These are phyloP conservation scores for Paraplagusia blochii DNA, from an alignment of 2,113 vertebrate genomes.

Conservation along the genomic window DNA sequence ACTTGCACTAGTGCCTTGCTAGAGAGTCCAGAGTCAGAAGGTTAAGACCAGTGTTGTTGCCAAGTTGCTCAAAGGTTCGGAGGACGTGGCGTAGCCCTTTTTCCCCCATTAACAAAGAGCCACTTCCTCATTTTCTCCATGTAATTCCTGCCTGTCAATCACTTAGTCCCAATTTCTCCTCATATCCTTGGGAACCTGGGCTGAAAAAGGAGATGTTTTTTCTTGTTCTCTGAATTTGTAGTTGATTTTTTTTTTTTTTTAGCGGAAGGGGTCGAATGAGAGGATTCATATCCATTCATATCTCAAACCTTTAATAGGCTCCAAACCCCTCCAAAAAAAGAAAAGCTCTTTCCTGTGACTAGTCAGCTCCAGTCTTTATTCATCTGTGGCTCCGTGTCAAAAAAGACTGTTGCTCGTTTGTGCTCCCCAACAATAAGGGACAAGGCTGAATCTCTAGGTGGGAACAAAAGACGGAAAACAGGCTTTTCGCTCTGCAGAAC, in stretches of 20 bases:
- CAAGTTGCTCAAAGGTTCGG: constrained; percentile 47
- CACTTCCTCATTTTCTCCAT: constrained; percentile 74
- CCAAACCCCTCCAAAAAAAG: constrained; percentile 84
- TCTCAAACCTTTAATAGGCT: constrained; percentile 90
- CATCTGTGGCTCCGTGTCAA: constrained; percentile 98
- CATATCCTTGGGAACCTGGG: constrained; percentile 68
- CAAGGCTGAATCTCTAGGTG: constrained; percentile 95
- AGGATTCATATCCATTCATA: constrained; percentile 85
- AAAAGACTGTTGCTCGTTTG: constrained; percentile 99
- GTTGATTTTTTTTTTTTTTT: constrained; percentile 53
- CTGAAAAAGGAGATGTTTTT: constrained; percentile 63
- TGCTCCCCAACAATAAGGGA: constrained; percentile 91
- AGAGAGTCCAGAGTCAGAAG: constrained; percentile 51
- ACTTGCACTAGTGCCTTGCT: constrained; percentile 3
- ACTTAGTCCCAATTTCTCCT: constrained; percentile 62
- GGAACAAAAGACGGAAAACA: constrained; percentile 98
- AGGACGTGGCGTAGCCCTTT: constrained; percentile 52
- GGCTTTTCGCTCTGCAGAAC: constrained; percentile 99
- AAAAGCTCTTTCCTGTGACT: constrained; percentile 90
- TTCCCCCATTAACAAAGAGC: constrained; percentile 61
- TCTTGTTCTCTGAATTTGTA: constrained; percentile 57
- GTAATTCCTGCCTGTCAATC: constrained; percentile 72
- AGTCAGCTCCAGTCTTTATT: constrained; percentile 98
- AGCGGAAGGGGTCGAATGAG: constrained; percentile 56
- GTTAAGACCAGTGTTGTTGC: constrained; percentile 59